phyloP scores from a whole-genome alignment of 1,140 invertebrate species.

The Dendroctonus ponderosae region DNA sequence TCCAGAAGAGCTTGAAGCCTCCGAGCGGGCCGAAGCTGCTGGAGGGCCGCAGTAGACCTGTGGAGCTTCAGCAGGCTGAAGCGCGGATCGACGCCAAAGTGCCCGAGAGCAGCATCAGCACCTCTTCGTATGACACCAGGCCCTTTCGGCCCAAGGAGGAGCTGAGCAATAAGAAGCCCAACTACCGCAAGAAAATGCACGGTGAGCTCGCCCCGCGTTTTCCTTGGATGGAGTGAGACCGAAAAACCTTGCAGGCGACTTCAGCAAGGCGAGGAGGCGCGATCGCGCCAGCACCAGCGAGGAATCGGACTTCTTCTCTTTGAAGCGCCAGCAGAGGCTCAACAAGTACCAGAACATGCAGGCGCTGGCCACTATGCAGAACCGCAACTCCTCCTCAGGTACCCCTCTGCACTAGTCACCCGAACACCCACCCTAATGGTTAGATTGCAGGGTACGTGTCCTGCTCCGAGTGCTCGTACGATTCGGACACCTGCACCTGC shows the following conservation, averaged over 20 bases:
- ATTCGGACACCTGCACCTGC: slow-evolving; percentile 76
- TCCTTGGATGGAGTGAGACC: neutral
- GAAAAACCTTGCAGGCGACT: slow-evolving; percentile 31
- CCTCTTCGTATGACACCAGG: slow-evolving; percentile 59
- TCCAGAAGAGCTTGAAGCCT: slow-evolving; percentile 40
- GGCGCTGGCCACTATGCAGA: slow-evolving; percentile 50
- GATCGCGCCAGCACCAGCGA: slow-evolving; percentile 62
- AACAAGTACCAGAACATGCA: slow-evolving; percentile 20
- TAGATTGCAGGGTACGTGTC: slow-evolving; percentile 66
- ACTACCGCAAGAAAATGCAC: slow-evolving; percentile 49
- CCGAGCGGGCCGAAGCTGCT: slow-evolving; percentile 25
- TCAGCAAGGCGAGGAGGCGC: slow-evolving; percentile 42
- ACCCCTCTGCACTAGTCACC: neutral
- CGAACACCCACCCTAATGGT: neutral
- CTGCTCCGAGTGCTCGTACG: slow-evolving; percentile 81
- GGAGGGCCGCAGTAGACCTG: slow-evolving; percentile 12
- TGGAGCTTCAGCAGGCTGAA: slow-evolving; percentile 2
- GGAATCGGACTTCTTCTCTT: slow-evolving; percentile 64
- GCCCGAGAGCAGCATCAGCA: slow-evolving; percentile 59
- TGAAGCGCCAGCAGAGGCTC: slow-evolving; percentile 44
- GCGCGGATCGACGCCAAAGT: slow-evolving; percentile 30
- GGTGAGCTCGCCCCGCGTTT: neutral
- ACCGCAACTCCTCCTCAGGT: slow-evolving; percentile 65
- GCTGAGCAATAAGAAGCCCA: slow-evolving; percentile 45
- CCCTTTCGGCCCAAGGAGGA: slow-evolving; percentile 59